A percentile compares a stretch with the other conserved stretches of the same genome.
Conservation (phyloP, 2,888 invertebrate genomes). For the Drosophila stalkeri region DNA sequence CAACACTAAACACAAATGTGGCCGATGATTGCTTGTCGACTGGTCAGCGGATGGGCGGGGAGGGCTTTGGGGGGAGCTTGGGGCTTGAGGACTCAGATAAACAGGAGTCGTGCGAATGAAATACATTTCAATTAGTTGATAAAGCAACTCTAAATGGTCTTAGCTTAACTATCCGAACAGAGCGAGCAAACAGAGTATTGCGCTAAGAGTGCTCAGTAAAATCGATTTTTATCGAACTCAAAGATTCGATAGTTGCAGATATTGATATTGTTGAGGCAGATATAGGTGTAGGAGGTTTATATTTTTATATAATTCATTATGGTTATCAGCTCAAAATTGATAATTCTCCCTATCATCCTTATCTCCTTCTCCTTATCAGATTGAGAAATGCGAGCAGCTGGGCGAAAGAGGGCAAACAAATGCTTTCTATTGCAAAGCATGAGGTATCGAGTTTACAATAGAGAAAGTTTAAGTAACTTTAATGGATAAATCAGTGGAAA, state of each 20-base stretch:
- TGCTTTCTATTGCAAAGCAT: too few species aligned
- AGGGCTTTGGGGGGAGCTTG: background rate
- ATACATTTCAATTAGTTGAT: conserved; percentile 35
- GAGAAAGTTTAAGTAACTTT: background rate
- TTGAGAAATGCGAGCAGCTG: too few species aligned
- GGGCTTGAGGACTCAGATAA: conserved; percentile 7
- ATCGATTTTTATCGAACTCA: background rate
- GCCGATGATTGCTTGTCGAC: conserved; percentile 48
- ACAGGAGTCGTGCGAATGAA: conserved; percentile 19
- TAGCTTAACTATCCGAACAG: background rate
- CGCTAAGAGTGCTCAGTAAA: background rate
- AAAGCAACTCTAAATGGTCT: conserved; percentile 9
- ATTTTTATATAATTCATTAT: too few species aligned
- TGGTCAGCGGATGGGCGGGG: conserved; percentile 13
- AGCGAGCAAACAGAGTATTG: background rate
- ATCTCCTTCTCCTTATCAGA: too few species aligned
- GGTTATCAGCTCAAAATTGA: too few species aligned
- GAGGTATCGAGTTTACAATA: background rate
- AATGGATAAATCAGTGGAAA: background rate
- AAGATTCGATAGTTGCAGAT: background rate
- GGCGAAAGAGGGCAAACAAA: too few species aligned
- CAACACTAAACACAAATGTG: conserved; percentile 57
- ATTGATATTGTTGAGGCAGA: too few species aligned
- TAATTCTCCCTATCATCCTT: too few species aligned
- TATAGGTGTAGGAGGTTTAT: too few species aligned